Evolutionary conservation across 2,113 vertebrate species (phyloP).

Genomic region (Nothocercus julius): DNA sequence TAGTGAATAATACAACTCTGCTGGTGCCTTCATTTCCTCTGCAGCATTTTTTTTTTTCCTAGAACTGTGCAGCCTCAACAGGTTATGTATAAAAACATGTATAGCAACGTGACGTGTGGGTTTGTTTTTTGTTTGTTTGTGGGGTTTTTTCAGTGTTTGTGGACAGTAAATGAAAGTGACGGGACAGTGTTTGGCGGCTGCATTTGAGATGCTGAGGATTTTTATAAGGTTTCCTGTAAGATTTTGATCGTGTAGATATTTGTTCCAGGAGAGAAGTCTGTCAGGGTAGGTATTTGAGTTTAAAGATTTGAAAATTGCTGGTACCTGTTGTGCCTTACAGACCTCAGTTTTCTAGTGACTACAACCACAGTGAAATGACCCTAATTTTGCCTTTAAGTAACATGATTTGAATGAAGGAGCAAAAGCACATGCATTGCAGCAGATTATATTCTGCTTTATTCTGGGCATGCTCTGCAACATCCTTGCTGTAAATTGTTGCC

Average conservation of each 20-base stretch:
- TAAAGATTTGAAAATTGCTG: not conserved
- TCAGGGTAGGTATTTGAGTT: too few relatives aligned
- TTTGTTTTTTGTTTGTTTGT: not conserved
- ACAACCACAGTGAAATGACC: not conserved
- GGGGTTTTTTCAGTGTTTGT: not conserved
- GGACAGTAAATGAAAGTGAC: not conserved
- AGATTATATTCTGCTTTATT: not conserved
- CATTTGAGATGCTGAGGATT: accelerated
- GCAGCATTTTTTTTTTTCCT: not conserved
- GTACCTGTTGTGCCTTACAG: not conserved
- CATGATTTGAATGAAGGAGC: not conserved
- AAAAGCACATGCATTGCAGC: too few relatives aligned
- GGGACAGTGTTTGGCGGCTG: not conserved
- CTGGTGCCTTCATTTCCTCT: not conserved
- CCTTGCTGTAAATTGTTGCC: not conserved
- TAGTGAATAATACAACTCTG: not conserved
- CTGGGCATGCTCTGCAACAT: not conserved
- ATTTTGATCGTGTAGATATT: not conserved
- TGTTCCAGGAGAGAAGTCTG: not conserved
- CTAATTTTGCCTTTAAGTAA: accelerated
- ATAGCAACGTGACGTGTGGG: not conserved
- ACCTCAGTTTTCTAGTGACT: not conserved
- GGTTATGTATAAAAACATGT: not conserved
- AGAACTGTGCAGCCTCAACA: not conserved
- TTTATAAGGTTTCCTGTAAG: not conserved